phyloP scores from a whole-genome alignment of 2,113 vertebrate species.

The Anseranas semipalmata region DNA sequence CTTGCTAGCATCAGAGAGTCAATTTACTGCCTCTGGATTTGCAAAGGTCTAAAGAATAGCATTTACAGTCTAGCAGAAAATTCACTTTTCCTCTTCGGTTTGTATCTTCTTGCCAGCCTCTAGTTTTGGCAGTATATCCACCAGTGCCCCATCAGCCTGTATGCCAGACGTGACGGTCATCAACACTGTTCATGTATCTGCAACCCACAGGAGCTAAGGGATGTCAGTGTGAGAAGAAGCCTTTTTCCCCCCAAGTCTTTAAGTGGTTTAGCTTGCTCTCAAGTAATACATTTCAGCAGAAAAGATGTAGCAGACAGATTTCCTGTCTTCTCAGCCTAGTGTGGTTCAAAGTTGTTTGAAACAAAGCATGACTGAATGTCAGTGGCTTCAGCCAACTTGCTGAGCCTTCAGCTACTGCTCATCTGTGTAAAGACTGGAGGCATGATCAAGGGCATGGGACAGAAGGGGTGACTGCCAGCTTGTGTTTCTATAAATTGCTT shows the following conservation, averaged over 20 bases:
- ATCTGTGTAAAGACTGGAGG: neutral
- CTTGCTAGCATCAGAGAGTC: neutral
- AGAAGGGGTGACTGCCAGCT: neutral
- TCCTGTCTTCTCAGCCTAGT: neutral
- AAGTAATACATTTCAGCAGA: neutral
- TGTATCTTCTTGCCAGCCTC: neutral
- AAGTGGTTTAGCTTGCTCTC: neutral
- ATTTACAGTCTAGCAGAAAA: neutral
- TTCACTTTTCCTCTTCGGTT: neutral
- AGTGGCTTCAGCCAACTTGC: neutral
- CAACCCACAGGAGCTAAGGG: neutral
- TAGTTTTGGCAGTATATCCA: neutral
- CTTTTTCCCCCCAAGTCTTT: neutral
- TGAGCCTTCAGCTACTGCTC: neutral
- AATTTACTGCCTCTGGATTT: neutral
- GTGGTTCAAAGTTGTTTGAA: neutral
- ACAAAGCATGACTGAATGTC: no score
- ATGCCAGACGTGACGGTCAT: neutral
- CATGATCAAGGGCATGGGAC: fast-evolving
- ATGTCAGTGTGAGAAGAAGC: neutral
- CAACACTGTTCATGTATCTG: neutral
- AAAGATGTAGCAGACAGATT: neutral
- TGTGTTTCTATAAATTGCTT: neutral
- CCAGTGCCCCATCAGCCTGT: neutral
- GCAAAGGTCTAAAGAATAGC: neutral